Base-by-base conservation (phyloP, 2,888 invertebrate genomes). In the Cremastinae sp. region DNA sequence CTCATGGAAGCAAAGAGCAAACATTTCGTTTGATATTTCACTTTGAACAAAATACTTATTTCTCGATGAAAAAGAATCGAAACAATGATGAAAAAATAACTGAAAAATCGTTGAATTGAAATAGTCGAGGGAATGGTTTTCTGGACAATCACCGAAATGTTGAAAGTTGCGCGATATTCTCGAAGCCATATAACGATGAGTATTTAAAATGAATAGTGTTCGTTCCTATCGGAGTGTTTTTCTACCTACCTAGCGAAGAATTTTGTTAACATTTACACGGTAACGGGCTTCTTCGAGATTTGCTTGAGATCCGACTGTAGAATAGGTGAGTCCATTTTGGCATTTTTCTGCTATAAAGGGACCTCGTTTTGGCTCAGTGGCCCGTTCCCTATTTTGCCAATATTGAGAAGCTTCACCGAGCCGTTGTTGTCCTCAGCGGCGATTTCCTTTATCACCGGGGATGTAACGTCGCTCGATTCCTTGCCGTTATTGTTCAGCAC, bases 351-450 rank as follows among this genome's bases (percentile, higher is more conserved):
- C 85, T 88, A 88, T 84, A 88, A 88, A 0, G 87, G 47, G 8
- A 83, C 81, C 41, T 88, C 86, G 20, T 81, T 85, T 65, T 87
- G 86, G 74, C 71, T 83, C 41, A 87, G 72, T 3, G 88, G 87
- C 18, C 88, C 86, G 58, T 89, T 89, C 28, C 85, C 85, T 80
- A 88, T 86, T 80, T 83, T 88, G n/a, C 82, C 79, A 34, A 83
- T 85, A 66, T 83, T 86, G 8, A 68, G 28, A 14, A 66, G 61
- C 51, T 78, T 82, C 5, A 62, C 51, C 12, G 78, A 20, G 2
- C 59, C 49, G 7, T 73, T 49, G 22, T 66, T 68, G n/a, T 80
- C 78, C 28, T 76, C 74, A 0, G 58, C 66, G 47, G 43, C 58
- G 54, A 64, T 79, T 10, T 82, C 82, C 64, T 81, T 82, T 34